Evolutionary conservation across 2,113 vertebrate genomes (phyloP), one percentile per base, ranked within the genome.

Genomic region (Nematolebias whitei): DNA sequence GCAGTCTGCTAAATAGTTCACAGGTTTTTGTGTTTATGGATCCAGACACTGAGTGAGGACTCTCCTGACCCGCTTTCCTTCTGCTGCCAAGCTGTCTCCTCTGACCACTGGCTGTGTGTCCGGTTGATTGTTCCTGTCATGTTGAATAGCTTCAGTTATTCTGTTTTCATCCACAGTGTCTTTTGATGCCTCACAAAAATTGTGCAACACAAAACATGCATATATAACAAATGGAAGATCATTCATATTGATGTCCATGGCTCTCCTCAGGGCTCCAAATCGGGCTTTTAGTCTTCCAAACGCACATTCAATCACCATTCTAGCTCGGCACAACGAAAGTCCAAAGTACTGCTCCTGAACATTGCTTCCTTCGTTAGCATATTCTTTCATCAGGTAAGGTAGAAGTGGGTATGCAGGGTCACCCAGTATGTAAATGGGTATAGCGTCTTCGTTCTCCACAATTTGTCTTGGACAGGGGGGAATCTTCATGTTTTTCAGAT

Each of bases 211-310:
- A 40, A 80, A 73, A 57, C 64, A 69, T 2, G 68, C 60, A 51
- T 70, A 65, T 1, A 72, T 76, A 10, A 80, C 63, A 50, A 49
- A 38, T n/a, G 50, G 71, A 14, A 72, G 63, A 32, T 69, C 29
- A 6, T 60, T 43, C 12, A 84, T 26, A 54, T 75, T 68, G 20
- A 80, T 70, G 57, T 56, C 74, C 65, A 76, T 83, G 3, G 40
- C 26, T 62, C 60, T 71, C 53, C 56, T 68, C 47, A 79, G 12
- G 14, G 68, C 56, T 57, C 44, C 35, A 63, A 77, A 80, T 12
- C 1, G 14, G 26, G 44, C 24, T 35, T 72, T 57, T 14, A 57
- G 39, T 23, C 45, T 49, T 4, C 52, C 45, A 44, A 72, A 63
- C 9, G 38, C 23, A 16, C 53, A 51, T 44, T 64, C 41, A 19